Percentiles rank a stretch among this genome's conserved stretches.
phyloP scores from a whole-genome alignment of 2,113 vertebrate species.

The Gracilinanus agilis region DNA sequence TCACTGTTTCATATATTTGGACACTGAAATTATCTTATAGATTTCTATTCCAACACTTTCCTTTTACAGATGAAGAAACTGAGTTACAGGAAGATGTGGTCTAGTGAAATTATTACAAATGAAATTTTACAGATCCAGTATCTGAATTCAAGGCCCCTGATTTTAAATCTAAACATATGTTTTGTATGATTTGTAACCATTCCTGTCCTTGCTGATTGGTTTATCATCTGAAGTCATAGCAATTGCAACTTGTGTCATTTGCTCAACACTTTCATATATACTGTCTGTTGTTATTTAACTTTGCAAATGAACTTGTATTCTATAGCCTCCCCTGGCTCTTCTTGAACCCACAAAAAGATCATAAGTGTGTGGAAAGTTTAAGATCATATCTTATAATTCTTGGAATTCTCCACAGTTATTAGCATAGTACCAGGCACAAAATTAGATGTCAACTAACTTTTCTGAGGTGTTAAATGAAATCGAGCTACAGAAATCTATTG shows the following conservation, averaged over 20 bases:
- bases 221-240: background rate
- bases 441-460: background rate
- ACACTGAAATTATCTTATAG: background rate
- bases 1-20: background rate
- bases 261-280: background rate
- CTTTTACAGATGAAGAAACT: background rate
- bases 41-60: background rate
- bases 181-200: background rate
- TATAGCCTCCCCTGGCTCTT: background rate
- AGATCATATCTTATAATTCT: background rate
- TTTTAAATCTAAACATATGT: background rate
- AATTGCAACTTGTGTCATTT: background rate
- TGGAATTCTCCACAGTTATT: background rate
- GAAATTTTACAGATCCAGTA: background rate
- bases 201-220: background rate
- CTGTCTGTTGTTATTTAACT: background rate
- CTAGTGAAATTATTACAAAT: background rate
- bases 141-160: background rate
- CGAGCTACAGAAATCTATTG: background rate
- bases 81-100: background rate
- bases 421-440: background rate
- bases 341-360: background rate
- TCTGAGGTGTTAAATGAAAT: background rate
- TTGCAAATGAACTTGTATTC: background rate
- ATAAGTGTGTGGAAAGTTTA: background rate